Evolutionary conservation across 2,797 vertebrate species (phyloP).

Genomic region (Sebastiscus albofasciatus): DNA sequence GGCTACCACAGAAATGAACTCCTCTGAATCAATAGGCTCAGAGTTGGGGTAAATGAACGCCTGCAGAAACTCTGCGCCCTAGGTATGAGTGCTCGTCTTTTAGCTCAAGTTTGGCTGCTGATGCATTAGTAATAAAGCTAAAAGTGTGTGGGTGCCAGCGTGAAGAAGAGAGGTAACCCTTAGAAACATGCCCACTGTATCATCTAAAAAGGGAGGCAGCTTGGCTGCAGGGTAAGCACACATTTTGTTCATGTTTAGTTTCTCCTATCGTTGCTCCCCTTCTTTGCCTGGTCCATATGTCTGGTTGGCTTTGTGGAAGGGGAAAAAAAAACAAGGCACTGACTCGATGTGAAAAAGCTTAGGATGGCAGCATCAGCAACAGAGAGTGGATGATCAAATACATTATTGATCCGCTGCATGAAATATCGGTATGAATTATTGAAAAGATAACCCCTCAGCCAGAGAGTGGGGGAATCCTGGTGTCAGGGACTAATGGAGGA

Average conservation of each 20-base stretch:
- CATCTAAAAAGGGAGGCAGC: slow-evolving; percentile 14
- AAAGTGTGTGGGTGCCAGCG: slow-evolving; percentile 49
- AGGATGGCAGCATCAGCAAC: slow-evolving; percentile 52
- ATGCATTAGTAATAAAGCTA: slow-evolving; percentile 64
- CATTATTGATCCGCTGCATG: slow-evolving; percentile 77
- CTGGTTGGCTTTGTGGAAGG: slow-evolving; percentile 7
- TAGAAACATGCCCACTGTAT: slow-evolving; percentile 25
- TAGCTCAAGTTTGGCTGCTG: slow-evolving; percentile 32
- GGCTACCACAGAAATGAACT: slow-evolving; percentile 74
- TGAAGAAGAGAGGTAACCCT: slow-evolving; percentile 37
- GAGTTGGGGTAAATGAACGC: slow-evolving; percentile 58
- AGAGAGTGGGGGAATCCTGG: slow-evolving; percentile 53
- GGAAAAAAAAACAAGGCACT: slow-evolving; percentile 4
- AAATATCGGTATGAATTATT: slow-evolving; percentile 74
- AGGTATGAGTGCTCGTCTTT: slow-evolving; percentile 41
- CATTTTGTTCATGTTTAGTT: slow-evolving; percentile 33
- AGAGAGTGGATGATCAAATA: slow-evolving; percentile 66
- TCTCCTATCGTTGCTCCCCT: background rate
- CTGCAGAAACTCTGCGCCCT: slow-evolving; percentile 44
- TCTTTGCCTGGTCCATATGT: background rate
- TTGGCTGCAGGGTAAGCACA: slow-evolving; percentile 33
- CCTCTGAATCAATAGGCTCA: slow-evolving; percentile 69
- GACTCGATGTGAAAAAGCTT: slow-evolving; percentile 41
- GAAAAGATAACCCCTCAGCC: slow-evolving; percentile 57
- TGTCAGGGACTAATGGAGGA: slow-evolving; percentile 38